These are phyloP conservation scores for Tromatobia lineatoria DNA, from an alignment of 2,888 invertebrate species.

Conservation along the genomic window DNA sequence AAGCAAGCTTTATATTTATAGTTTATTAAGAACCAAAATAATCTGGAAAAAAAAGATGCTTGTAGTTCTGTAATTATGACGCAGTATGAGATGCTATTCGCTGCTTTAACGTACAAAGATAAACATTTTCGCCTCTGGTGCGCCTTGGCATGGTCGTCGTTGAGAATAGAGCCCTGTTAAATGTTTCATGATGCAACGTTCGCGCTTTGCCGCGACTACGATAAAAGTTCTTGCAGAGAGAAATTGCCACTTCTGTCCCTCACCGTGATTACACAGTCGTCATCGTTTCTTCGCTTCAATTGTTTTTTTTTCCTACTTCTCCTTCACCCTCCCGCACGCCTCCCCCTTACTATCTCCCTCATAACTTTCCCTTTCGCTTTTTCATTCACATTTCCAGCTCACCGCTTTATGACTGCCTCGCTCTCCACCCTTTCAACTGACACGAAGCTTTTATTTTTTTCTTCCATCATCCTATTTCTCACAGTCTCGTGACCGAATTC, in stretches of 20 bases:
- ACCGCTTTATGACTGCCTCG: conserved; percentile 15
- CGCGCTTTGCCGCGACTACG: conserved; percentile 14
- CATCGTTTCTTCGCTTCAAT: conserved; percentile 63
- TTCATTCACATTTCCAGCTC: conserved; percentile 30
- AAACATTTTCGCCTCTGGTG: conserved; percentile 18
- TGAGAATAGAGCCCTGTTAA: conserved; percentile 51
- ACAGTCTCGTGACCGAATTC: conserved; percentile 38
- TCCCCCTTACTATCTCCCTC: neutral
- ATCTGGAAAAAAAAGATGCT: neutral
- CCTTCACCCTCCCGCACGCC: neutral
- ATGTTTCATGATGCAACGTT: conserved; percentile 40
- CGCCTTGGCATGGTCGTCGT: neutral
- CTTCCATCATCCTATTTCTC: conserved; percentile 12
- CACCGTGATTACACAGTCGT: conserved; percentile 57
- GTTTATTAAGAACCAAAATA: neutral
- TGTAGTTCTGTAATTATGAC: neutral
- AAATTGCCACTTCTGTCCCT: conserved; percentile 46
- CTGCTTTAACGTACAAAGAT: conserved; percentile 6
- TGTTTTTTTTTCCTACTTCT: conserved; percentile 48
- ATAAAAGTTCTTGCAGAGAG: conserved; percentile 49
- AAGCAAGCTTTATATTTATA: neutral
- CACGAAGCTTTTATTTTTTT: conserved; percentile 14
- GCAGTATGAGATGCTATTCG: neutral
- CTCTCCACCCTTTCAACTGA: neutral
- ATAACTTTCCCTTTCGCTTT: conserved; percentile 34